phyloP scores from a whole-genome alignment of 2,113 vertebrate species.

The Cephalopterus ornatus region DNA sequence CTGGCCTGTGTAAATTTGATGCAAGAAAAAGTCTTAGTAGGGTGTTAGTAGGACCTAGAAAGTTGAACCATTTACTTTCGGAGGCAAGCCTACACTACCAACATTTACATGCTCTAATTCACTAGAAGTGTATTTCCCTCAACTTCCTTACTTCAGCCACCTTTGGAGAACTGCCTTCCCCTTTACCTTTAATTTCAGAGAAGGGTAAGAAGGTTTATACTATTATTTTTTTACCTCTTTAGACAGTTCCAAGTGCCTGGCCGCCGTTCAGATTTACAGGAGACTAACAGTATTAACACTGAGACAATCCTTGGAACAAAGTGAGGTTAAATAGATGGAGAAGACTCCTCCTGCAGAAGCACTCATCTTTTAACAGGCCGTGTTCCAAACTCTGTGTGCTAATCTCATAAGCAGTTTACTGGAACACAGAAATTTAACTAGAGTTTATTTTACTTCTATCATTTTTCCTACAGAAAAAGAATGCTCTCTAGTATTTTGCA shows the following conservation, averaged over 20 bases:
- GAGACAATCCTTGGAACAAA: constrained; percentile 12
- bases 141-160: background rate
- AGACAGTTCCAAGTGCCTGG: background rate
- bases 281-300: background rate
- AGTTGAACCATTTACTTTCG: background rate
- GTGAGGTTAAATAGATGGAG: background rate
- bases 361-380: background rate
- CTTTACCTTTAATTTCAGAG: background rate
- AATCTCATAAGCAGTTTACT: background rate
- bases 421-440: background rate
- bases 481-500: background rate
- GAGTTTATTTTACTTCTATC: constrained; percentile 11
- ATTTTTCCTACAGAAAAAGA: background rate
- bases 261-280: background rate
- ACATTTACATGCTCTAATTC: background rate
- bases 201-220: background rate
- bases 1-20: background rate
- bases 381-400: background rate
- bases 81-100: background rate
- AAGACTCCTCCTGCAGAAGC: constrained; percentile 1
- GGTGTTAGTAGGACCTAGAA: background rate
- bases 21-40: background rate
- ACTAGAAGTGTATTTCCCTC: background rate
- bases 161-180: background rate
- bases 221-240: background rate